Base-by-base conservation (phyloP, 2,113 vertebrate species). In the Microtus richardsoni region DNA sequence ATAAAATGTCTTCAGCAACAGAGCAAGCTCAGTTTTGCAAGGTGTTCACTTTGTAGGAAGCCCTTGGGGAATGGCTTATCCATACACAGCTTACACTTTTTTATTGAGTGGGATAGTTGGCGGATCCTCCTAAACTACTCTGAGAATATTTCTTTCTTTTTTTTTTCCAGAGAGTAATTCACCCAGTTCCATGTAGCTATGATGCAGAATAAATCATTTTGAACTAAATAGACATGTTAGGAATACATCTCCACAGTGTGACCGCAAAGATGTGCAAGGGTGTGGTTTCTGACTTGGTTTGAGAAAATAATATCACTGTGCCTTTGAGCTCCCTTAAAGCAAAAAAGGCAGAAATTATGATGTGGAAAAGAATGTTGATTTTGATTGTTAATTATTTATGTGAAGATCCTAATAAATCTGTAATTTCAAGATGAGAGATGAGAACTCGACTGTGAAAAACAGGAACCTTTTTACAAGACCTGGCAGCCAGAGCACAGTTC, bases 141-240 rank as follows among this genome's bases (percentile, higher is more conserved):
- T 91, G 83, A 95, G 49, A 90, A 88, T 62, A 73, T 83, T 73
- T 74, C 60, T 70, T n/a, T 16, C 52, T 54, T 74, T 30, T 71
- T 71, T 79, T 58, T 36, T 85, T 92, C 16, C 77, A 7, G 22
- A 91, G 64, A 64, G 36, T 82, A 89, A 95, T 62, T 58, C 70
- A 44, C 7, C 79, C 58, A 91, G 64, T 83, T 96, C 75, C 75
- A 88, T 95, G 83, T 30, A 60, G 16, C 88, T 84, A 26, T 88
- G 77, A 91, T 47, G 5, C 52, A 95, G 79, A 95, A 94, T 74
- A 82, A 52, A 41, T 36, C 84, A 95, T 92, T 91, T 90, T 84
- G 19, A 96, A 93, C 47, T 47, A 89, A 94, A 83, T 66, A 73
- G 77, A 52, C 86, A 41, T 3, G 26, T 33, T 73, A 44, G 49